Base-by-base conservation (phyloP, 2,888 invertebrate genomes). In the Athrips mouffetella region DNA sequence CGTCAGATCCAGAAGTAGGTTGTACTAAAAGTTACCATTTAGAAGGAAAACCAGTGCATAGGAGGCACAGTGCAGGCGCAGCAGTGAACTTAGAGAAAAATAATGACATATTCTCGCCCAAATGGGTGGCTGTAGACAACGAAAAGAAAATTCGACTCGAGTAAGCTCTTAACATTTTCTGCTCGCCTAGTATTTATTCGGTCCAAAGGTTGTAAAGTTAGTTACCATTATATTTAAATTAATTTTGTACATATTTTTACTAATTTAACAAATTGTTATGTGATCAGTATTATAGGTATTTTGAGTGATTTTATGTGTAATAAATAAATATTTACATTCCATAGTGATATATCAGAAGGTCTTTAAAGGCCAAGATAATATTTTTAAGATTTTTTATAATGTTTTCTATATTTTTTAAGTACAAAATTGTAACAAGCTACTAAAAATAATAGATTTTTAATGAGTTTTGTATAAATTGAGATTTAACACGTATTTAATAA, bases 51-150 rank as follows among this genome's bases (percentile, higher is more conserved):
- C 67, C 77, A 6, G 82, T 83, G 8, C 80, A 82, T 52, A 73
- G 87, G 56, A 67, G 87, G 57, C 87, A 87, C 27, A 87, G 87
- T 48, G 87, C 85, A 0, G 81, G 79, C 0, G 85, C 85, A 0
- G 61, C 81, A 0, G 73, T 86, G 0, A 80, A 75, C 6, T 71
- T 86, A 54, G 86, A 86, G 51, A 88, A 86, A 56, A 77, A 61
- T 23, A 59, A 73, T 42, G 72, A 71, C 0, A 57, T 70, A 15
- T 67, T 74, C 39, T 25, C 63, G 6, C 59, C 73, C 1, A 61
- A 65, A 2, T 82, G 81, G 82, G 63, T 71, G 37, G 68, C 65
- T 29, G 67, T 62, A 18, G 71, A 70, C 21, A 69, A 72, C 21
- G 70, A 65, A 35, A 70, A 70, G 53, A 63, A 52, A 20, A 15